Evolutionary conservation across 2,797 vertebrate species (phyloP), one percentile per base, ranked within the genome.

Genomic region (Alosa sapidissima): DNA sequence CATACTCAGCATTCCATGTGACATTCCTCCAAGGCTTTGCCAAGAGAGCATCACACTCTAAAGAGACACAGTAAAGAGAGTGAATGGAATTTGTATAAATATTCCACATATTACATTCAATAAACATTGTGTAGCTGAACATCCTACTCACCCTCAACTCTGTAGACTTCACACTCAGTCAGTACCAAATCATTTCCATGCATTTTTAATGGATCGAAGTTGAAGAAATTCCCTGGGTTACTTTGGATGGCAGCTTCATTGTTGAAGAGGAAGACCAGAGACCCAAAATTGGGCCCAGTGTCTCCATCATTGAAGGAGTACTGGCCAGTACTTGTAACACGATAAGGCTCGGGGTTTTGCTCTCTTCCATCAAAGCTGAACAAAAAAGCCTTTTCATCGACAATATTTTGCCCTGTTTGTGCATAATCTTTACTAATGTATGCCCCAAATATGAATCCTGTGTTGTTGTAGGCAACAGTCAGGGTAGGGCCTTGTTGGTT

Each of bases 21-120:
- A 90, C 5, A 33, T 83, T 91, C 88, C 94, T 92, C 94, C 94
- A 95, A 5, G 93, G 93, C 75, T 92, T 93, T 24, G 82, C 75
- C 89, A 94, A 47, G 24, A 92, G 58, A 55, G 81, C 33, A 82
- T 86, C 93, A 81, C 89, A 48, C 0, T 16, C 92, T 95, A 84
- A 5, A 45, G 65, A 60, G 7, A 85, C 81, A 81, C 1, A 84
- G 0, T 21, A 78, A 41, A 75, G n/a, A 45, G 8, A 52, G 55
- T 75, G 24, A 10, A 16, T 7, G 8, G 0, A 78, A 3, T 45
- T 36, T 41, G 45, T 47, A 47, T 16, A 36, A 21, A 45, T 45
- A 21, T 78, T 45, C 21, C 5, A 41, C 36, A 14, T 14, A 45
- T 75, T 75, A 75, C 41, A 19, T 75, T 14, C 14, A 19, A 45